Evolutionary conservation across 2,113 vertebrate species (phyloP).

Genomic region (Aptenodytes forsteri): DNA sequence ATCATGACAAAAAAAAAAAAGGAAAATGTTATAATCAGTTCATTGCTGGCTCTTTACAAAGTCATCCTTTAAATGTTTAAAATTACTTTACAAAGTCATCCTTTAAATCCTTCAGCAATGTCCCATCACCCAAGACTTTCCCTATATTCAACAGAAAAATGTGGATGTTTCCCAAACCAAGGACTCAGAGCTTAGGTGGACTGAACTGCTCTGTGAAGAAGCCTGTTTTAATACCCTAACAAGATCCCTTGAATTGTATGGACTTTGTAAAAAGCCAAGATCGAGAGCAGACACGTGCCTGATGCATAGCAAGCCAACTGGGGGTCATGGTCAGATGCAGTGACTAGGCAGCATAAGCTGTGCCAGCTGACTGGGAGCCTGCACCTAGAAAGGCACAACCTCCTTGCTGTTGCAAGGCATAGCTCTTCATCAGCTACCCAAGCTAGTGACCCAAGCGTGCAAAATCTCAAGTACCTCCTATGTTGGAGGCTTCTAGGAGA

Average conservation of each 20-base stretch:
- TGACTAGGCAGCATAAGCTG: background rate
- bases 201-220: background rate
- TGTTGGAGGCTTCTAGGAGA: background rate
- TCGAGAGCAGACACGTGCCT: fast-evolving
- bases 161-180: background rate
- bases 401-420: background rate
- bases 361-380: background rate
- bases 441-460: background rate
- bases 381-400: background rate
- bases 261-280: background rate
- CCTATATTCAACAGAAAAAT: background rate
- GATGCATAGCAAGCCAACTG: background rate
- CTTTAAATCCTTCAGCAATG: background rate
- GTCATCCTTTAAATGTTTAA: background rate
- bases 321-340: background rate
- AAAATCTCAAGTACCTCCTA: background rate
- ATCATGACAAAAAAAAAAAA: background rate
- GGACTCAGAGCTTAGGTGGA: background rate
- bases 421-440: background rate
- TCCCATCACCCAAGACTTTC: background rate
- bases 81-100: background rate
- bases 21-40: background rate
- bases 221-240: background rate
- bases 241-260: background rate
- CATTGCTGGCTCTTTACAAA: background rate